Conservation (phyloP, 2,113 vertebrate genomes). For the Sterna hirundo region DNA sequence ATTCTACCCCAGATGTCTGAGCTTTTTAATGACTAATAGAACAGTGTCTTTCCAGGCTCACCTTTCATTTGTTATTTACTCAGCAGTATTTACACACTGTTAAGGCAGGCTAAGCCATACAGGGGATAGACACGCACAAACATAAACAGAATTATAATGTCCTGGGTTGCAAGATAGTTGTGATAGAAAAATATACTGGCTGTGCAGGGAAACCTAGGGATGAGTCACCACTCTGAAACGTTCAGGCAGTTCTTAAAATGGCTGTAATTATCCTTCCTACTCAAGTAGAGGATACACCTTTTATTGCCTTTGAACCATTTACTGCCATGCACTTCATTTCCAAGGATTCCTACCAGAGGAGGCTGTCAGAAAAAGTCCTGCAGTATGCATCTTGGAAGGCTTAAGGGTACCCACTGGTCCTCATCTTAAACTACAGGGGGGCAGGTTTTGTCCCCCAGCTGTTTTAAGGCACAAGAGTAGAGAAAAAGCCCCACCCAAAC, state of each 20-base stretch:
- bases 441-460: not conserved
- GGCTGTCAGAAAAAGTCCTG: not conserved
- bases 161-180: not conserved
- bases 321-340: not conserved
- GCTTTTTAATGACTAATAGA: conserved; percentile 32
- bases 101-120: conserved; percentile 22
- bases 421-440: not conserved
- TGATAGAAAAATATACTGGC: not conserved
- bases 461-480: not conserved
- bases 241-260: conserved; percentile 31
- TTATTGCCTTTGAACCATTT: not conserved
- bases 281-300: not conserved
- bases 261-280: conserved; percentile 1
- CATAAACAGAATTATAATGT: not conserved
- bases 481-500: not conserved
- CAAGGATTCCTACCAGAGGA: not conserved
- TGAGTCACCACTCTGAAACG: conserved; percentile 7
- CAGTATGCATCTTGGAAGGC: not conserved
- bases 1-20: not conserved
- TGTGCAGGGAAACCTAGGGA: not conserved
- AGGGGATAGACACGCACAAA: not conserved
- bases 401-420: not conserved
- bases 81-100: conserved; percentile 32
- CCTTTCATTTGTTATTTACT: conserved; percentile 61
- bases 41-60: conserved; percentile 15